Percentiles rank a stretch among this genome's conserved stretches.
These are phyloP conservation scores for Prosopocoilus inquinatus DNA, from an alignment of 2,888 invertebrate species.

Conservation along the genomic window DNA sequence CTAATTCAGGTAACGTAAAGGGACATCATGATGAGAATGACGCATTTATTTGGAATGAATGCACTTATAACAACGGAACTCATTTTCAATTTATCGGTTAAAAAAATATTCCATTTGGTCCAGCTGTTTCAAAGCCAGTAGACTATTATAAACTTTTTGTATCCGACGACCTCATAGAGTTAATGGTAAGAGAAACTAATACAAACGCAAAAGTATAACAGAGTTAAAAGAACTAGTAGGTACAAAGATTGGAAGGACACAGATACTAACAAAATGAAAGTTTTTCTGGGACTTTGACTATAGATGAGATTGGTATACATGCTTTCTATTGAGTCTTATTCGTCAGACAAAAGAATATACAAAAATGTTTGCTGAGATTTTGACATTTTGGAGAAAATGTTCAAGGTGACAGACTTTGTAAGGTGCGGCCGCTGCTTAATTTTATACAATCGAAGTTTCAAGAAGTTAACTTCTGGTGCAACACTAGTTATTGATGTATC, in stretches of 20 bases:
- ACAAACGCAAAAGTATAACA: neutral
- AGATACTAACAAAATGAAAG: slow-evolving; percentile 9
- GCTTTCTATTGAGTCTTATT: slow-evolving; percentile 15
- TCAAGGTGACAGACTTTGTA: neutral
- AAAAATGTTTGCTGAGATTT: slow-evolving; percentile 8
- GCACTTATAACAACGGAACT: neutral
- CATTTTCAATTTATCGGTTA: neutral
- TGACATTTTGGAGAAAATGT: slow-evolving; percentile 1
- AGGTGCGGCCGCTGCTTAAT: neutral
- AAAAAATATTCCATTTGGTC: slow-evolving; percentile 1
- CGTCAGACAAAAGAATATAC: slow-evolving; percentile 11
- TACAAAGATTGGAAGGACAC: slow-evolving; percentile 16
- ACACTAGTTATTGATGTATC: neutral
- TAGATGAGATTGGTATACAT: slow-evolving; percentile 15
- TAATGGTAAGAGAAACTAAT: slow-evolving; percentile 3
- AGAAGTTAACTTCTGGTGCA: slow-evolving; percentile 1
- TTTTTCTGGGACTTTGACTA: slow-evolving; percentile 14
- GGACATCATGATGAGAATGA: no score
- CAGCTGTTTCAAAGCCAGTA: neutral
- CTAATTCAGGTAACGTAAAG: no score
- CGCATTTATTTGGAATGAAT: neutral
- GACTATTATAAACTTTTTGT: slow-evolving; percentile 7
- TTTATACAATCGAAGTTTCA: slow-evolving; percentile 1
- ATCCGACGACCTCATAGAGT: slow-evolving; percentile 4
- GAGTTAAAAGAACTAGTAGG: slow-evolving; percentile 14